These are phyloP conservation scores for Cathartes aura DNA, from an alignment of 2,113 vertebrate species.

Conservation along the genomic window DNA sequence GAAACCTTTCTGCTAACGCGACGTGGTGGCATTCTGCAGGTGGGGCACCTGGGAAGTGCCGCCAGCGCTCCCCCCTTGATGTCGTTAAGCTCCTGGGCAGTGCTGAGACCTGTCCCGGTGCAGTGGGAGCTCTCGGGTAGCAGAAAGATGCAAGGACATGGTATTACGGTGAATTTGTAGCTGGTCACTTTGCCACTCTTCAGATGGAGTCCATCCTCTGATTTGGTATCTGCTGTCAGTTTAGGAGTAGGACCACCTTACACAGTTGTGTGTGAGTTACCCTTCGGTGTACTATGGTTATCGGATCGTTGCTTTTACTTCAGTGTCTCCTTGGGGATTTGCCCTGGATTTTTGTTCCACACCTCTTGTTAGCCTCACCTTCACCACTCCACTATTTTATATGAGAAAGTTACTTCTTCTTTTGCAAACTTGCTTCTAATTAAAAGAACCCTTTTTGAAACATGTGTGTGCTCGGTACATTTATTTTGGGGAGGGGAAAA, in stretches of 20 bases:
- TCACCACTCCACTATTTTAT: constrained; percentile 66
- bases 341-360: constrained; percentile 48
- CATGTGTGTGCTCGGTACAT: not conserved
- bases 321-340: constrained; percentile 33
- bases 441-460: constrained; percentile 50
- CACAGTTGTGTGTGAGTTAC: constrained; percentile 14
- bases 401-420: constrained; percentile 67
- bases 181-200: not conserved
- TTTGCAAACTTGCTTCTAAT: constrained; percentile 56
- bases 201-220: not conserved
- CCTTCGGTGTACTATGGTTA: not conserved
- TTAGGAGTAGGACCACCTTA: not conserved
- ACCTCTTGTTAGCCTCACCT: constrained; percentile 60
- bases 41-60: not conserved
- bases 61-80: not conserved
- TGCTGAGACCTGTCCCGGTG: not conserved
- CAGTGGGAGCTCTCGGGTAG: not conserved
- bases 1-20: not conserved
- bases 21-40: not conserved
- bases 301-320: not conserved
- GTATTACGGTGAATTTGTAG: not conserved
- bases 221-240: not conserved
- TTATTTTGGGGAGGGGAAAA: not conserved
- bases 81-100: not conserved
- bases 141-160: not conserved